A percentile compares a stretch with the other conserved stretches of the same genome.
These are phyloP conservation scores for Tonatia bakeri DNA, from an alignment of 2,113 vertebrate genomes.

Conservation along the genomic window DNA sequence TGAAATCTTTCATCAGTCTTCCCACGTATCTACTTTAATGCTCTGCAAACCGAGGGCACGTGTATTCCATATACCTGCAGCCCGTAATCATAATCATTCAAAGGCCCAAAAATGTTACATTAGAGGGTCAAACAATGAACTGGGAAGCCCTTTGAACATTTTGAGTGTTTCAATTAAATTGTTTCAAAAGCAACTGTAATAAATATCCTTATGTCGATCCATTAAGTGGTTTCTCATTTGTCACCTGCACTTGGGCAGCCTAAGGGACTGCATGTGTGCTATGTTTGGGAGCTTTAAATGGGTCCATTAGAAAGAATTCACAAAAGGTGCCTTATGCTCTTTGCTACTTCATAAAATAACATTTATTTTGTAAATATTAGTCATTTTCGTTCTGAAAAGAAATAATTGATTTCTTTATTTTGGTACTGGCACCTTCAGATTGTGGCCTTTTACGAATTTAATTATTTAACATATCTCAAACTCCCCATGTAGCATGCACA, in stretches of 20 bases:
- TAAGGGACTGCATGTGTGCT: constrained; percentile 34
- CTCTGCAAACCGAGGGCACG: not conserved
- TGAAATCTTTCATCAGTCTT: not conserved
- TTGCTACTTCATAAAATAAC: not conserved
- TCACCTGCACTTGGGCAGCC: constrained; percentile 42
- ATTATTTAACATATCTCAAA: not conserved
- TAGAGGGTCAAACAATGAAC: constrained; percentile 62
- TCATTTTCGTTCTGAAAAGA: not conserved
- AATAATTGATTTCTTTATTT: not conserved
- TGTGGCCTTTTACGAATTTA: not conserved
- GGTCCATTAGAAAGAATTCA: not conserved
- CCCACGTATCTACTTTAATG: not conserved
- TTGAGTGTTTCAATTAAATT: constrained; percentile 73
- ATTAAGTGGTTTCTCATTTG: constrained; percentile 74
- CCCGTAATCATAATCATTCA: not conserved
- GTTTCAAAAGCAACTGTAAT: constrained; percentile 70
- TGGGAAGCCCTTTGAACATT: constrained; percentile 70
- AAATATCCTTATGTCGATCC: constrained; percentile 69
- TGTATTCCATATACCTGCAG: not conserved
- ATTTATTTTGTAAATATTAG: not conserved
- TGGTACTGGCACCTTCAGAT: not conserved
- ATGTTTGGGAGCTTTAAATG: not conserved
- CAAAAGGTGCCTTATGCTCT: not conserved
- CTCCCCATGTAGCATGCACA: not conserved
- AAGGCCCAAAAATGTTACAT: not conserved